Conservation (phyloP, 2,797 vertebrate genomes). For the Gadopsis marmoratus region DNA sequence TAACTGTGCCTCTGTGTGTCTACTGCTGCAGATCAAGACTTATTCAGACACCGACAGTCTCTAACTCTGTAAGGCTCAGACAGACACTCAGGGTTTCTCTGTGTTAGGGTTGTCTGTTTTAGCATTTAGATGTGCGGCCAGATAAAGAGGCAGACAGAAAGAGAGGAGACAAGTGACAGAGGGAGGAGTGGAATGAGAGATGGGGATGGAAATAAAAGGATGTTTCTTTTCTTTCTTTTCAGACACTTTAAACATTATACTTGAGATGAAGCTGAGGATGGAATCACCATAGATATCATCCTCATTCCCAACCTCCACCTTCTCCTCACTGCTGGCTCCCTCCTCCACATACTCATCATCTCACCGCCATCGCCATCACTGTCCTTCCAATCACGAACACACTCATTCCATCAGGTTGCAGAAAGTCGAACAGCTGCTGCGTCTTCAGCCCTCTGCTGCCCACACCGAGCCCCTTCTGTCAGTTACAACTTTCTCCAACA, state of each 20-base stretch:
- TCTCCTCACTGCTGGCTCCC: constrained; percentile 20
- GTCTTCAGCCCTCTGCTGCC: constrained; percentile 62
- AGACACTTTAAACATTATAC: constrained; percentile 10
- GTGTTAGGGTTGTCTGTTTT: constrained; percentile 43
- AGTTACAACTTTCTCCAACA: constrained; percentile 57
- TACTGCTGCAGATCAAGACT: constrained; percentile 64
- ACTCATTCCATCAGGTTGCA: constrained; percentile 65
- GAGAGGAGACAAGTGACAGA: constrained; percentile 16
- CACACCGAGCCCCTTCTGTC: constrained; percentile 66
- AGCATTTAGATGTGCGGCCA: constrained; percentile 23
- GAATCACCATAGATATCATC: constrained; percentile 9
- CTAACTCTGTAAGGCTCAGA: constrained; percentile 44
- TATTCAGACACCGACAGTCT: constrained; percentile 66
- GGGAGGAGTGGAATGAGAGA: constrained; percentile 8
- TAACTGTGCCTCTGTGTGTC: constrained; percentile 49
- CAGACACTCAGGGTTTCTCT: constrained; percentile 61
- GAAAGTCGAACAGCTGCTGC: constrained; percentile 63
- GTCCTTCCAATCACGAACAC: constrained; percentile 38
- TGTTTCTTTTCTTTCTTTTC: constrained; percentile 28
- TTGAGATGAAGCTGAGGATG: constrained; percentile 17
- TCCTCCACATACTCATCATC: constrained; percentile 35
- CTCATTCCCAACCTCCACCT: constrained; percentile 23
- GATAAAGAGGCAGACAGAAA: constrained; percentile 37
- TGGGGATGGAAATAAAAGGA: constrained; percentile 21
- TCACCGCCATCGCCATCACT: constrained; percentile 15